phyloP scores from a whole-genome alignment of 2,113 vertebrate species.

The Hiodon tergisus region DNA sequence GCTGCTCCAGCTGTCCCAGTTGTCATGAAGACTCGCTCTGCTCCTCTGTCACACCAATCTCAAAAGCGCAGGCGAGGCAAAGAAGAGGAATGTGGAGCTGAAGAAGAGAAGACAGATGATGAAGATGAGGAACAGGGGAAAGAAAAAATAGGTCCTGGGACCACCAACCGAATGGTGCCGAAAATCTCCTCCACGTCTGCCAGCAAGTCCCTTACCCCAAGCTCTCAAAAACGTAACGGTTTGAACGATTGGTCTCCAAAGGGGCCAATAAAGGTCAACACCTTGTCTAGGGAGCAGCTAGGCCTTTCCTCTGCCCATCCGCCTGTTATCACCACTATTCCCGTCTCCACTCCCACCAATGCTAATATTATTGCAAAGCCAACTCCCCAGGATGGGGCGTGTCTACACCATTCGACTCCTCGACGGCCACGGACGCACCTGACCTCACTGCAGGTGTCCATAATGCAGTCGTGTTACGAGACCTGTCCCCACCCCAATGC shows the following conservation, averaged over 20 bases:
- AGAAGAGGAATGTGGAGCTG: conserved; percentile 51
- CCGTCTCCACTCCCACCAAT: conserved; percentile 1
- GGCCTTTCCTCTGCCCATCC: conserved; percentile 51
- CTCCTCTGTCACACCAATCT: conserved; percentile 40
- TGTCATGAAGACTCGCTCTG: conserved; percentile 50
- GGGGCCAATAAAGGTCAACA: conserved; percentile 65
- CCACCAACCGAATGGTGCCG: conserved; percentile 60
- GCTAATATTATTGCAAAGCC: conserved; percentile 36
- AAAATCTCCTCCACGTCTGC: conserved; percentile 56
- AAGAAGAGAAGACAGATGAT: conserved; percentile 56
- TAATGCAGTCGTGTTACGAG: conserved; percentile 84
- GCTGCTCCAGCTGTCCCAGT: conserved; percentile 36
- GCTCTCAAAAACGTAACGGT: conserved; percentile 62
- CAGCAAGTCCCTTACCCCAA: conserved; percentile 45
- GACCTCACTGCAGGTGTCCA: conserved; percentile 80
- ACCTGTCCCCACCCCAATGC: conserved; percentile 83
- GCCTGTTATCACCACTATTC: conserved; percentile 7
- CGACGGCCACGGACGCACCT: conserved; percentile 81
- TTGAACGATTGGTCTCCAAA: conserved; percentile 65
- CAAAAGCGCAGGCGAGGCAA: conserved; percentile 46
- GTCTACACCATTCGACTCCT: conserved; percentile 60
- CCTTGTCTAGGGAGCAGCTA: conserved; percentile 64
- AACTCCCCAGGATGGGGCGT: conserved; percentile 55
- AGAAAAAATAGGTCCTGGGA: conserved; percentile 37
- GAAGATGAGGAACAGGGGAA: conserved; percentile 44